Evolutionary conservation across 1,140 invertebrate genomes (phyloP), one percentile per base, ranked within the genome.

Genomic region (Acromyrmex echinatior): DNA sequence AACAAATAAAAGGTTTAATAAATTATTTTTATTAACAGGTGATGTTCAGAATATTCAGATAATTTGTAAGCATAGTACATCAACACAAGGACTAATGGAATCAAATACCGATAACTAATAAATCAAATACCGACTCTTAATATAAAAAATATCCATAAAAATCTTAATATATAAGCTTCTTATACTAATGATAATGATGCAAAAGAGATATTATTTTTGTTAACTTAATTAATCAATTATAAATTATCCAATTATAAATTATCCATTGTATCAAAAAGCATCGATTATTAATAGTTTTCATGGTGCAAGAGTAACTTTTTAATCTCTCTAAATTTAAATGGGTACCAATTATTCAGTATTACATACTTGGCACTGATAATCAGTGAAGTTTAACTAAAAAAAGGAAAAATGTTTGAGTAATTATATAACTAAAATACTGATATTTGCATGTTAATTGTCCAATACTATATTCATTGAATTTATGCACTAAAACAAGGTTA

Each of bases 51-150:
- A 10, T 49, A 25, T 58, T 14, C 31, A 70, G 12, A 6, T 12
- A 28, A 56, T 56, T n/a, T 49, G 4, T 21, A 56, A 25, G 0
- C 49, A 66, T 3, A 49, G 3, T 51, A 49, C 53, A 25, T 84
- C 56, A 2, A 76, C 31, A 58, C 80, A 76, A 84, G 68, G 14
- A 16, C 5, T 76, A 76, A 21, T 49, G n/a, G 35, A 49, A 82
- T 28, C 31, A 10, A 31, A 31, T 71, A 4, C 3, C 2, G 21
- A 9, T 58, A 60, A 31, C 21, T 21, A 21, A 21, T 21, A 21
- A 49, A 82, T 28, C 31, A 10, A 31, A 31, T 71, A 4, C 3
- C 2, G 21, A 9, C 49, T 51, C 3, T 18, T 74, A 63, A 74
- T 51, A 62, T 31, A 3, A 31, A 31, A 31, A 31, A 31, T 31